Evolutionary conservation across 1,140 invertebrate genomes (phyloP), one percentile per base, ranked within the genome.

Genomic region (Ectropis grisescens): DNA sequence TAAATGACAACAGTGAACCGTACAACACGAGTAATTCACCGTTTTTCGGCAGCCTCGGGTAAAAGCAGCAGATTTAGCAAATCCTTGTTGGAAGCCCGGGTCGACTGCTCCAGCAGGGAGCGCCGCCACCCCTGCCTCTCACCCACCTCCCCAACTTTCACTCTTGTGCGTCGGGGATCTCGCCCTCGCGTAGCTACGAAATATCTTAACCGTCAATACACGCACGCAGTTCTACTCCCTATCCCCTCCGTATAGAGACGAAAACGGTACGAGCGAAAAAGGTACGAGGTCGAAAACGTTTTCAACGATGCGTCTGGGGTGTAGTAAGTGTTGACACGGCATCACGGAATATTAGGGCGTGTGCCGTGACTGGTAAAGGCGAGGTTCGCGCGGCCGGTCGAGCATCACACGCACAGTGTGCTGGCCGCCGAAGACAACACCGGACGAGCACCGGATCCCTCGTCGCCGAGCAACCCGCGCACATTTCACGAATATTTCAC

Each of bases 31-130:
- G n/a, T n/a, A n/a, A n/a, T n/a, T n/a, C n/a, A n/a, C n/a, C n/a
- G 31, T 60, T 57, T 62, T 66, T 58, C 58, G 46, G 45, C 62
- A 8, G 16, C 54, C 30, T 37, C 58, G 31, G 39, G 46, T 60
- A 67, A 75, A 71, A 72, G 69, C 61, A 74, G 69, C 65, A 68
- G 66, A 74, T 78, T 75, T 72, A 66, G 59, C 60, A 71, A 72
- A 72, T 76, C 70, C 70, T 66, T 52, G 60, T 62, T 58, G 68
- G 59, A 55, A 59, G 66, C 61, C 67, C 69, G 59, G 61, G 75
- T 75, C 68, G 70, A 67, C 59, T 61, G 68, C 69, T 80, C 64
- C 64, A 2, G 10, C 66, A 59, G 67, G 64, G 62, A 55, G 66
- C 55, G 60, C 54, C 58, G 46, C 58, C 67, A 58, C 60, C 66